Percentiles rank a stretch among this genome's conserved stretches.
Evolutionary conservation across 1,140 invertebrate genomes (phyloP).

Genomic region (Drosophila ficusphila): DNA sequence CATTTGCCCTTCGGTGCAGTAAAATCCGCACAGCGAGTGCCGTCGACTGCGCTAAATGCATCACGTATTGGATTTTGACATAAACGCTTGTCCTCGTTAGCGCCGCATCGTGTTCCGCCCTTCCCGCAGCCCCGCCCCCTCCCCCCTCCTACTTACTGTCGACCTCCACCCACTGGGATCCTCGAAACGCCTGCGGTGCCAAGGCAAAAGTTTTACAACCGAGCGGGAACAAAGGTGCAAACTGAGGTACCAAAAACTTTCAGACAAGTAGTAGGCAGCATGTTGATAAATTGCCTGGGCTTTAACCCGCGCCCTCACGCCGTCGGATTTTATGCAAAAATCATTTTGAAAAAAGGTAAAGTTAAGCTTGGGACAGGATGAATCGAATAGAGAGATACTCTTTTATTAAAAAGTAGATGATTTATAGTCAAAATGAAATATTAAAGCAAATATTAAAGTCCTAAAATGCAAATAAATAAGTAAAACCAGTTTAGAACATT

Average conservation of each 20-base stretch:
- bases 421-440: background rate
- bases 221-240: constrained; percentile 30
- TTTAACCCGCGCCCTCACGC: constrained; percentile 34
- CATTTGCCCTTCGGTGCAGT: constrained; percentile 53
- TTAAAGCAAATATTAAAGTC: background rate
- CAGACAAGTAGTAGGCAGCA: constrained; percentile 73
- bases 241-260: constrained; percentile 56
- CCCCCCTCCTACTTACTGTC: background rate
- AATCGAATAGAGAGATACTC: background rate
- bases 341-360: constrained; percentile 36
- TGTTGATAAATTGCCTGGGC: constrained; percentile 75
- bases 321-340: constrained; percentile 78
- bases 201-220: constrained; percentile 63
- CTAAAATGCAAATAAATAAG: no score
- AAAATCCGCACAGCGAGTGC: constrained; percentile 33
- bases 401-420: background rate
- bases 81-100: constrained; percentile 83
- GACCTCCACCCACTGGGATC: constrained; percentile 20
- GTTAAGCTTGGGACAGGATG: background rate
- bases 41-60: constrained; percentile 67
- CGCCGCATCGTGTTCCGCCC: constrained; percentile 72
- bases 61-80: constrained; percentile 82
- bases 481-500: background rate
- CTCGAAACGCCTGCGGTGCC: constrained; percentile 59
- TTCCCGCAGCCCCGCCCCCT: background rate